These are phyloP conservation scores for Centroberyx gerrardi DNA, from an alignment of 2,797 vertebrate genomes.

Conservation along the genomic window DNA sequence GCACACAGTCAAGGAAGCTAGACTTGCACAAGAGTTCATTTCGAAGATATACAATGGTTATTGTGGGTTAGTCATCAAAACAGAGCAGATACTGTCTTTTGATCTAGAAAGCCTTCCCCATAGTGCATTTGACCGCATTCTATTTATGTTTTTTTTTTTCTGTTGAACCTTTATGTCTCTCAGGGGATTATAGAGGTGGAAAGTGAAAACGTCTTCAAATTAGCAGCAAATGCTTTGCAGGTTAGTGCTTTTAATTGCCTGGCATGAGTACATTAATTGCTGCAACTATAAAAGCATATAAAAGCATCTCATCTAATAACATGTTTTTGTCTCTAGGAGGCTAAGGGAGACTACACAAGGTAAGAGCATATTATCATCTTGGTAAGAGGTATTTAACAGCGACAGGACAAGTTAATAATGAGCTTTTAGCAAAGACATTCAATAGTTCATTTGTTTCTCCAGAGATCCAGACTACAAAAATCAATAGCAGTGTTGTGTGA, in stretches of 20 bases:
- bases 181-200: conserved; percentile 97
- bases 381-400: conserved; percentile 68
- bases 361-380: conserved; percentile 66
- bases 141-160: conserved; percentile 14
- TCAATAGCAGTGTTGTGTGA: conserved; percentile 74
- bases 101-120: conserved; percentile 22
- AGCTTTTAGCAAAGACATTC: conserved; percentile 62
- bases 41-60: conserved; percentile 53
- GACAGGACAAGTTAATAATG: conserved; percentile 62
- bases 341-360: conserved; percentile 94
- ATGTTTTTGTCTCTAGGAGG: conserved; percentile 88
- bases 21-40: conserved; percentile 46
- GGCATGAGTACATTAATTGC: conserved; percentile 20
- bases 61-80: conserved; percentile 19
- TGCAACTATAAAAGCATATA: conserved; percentile 21
- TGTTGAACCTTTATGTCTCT: conserved; percentile 36
- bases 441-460: conserved; percentile 73
- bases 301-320: conserved; percentile 38
- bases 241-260: conserved; percentile 80
- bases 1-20: conserved; percentile 38
- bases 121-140: not conserved
- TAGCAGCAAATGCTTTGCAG: conserved; percentile 95
- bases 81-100: conserved; percentile 37
- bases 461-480: conserved; percentile 65
- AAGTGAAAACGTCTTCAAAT: conserved; percentile 95